Evolutionary conservation across 2,888 invertebrate genomes (phyloP).

Genomic region (Eupithecia insigniata): DNA sequence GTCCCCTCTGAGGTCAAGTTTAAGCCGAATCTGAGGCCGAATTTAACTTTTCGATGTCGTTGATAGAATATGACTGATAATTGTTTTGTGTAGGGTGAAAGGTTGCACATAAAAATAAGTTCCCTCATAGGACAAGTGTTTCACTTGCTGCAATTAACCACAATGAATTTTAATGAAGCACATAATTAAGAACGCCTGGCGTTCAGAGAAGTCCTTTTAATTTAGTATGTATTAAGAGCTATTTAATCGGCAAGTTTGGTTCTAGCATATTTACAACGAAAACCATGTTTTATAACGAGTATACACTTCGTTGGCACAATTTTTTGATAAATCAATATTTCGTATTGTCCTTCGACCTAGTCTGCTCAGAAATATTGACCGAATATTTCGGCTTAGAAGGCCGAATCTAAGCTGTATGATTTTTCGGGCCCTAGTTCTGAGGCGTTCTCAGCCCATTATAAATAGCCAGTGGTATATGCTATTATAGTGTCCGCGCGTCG

Average conservation of each 20-base stretch:
- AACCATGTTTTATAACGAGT: too few relatives aligned
- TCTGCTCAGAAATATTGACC: neutral
- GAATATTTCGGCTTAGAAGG: slow-evolving; percentile 5
- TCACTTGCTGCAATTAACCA: neutral
- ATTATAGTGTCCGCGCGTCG: slow-evolving; percentile 51
- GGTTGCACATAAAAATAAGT: neutral
- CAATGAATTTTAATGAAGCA: slow-evolving; percentile 5
- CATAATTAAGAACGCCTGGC: neutral
- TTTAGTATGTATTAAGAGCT: neutral
- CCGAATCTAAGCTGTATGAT: slow-evolving; percentile 23
- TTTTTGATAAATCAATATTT: too few relatives aligned
- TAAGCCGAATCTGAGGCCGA: slow-evolving; percentile 29
- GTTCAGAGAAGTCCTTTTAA: neutral
- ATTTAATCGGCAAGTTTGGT: neutral
- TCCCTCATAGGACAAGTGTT: neutral
- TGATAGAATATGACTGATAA: neutral
- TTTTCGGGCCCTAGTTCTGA: slow-evolving; percentile 25
- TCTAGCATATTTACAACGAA: neutral
- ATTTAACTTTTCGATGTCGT: slow-evolving; percentile 9
- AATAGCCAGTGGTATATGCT: slow-evolving; percentile 49
- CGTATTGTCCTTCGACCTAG: neutral
- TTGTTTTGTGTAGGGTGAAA: neutral
- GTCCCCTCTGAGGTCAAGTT: slow-evolving; percentile 23
- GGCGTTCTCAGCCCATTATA: slow-evolving; percentile 55
- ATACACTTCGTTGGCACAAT: too few relatives aligned